These are phyloP conservation scores for Papilio helenus DNA, from an alignment of 1,140 invertebrate genomes.

Conservation along the genomic window DNA sequence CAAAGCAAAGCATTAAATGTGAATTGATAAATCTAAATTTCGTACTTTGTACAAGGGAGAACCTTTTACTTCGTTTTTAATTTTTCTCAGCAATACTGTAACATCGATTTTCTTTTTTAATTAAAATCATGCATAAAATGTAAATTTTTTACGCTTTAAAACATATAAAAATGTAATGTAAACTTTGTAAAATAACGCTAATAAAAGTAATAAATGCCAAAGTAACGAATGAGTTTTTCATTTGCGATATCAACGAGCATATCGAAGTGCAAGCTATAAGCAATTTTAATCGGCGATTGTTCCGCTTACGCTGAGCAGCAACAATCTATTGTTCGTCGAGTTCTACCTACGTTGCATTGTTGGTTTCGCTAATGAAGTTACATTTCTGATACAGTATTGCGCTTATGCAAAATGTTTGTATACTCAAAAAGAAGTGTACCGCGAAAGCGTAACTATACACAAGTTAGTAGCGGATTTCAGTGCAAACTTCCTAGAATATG, in stretches of 20 bases:
- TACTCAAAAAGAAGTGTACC: constrained; percentile 27
- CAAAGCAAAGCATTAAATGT: too few species aligned
- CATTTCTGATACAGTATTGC: constrained; percentile 2
- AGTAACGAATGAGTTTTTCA: constrained; percentile 54
- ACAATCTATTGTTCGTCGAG: constrained; percentile 63
- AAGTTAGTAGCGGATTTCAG: constrained; percentile 45
- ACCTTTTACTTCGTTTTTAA: too few species aligned
- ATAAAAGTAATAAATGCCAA: constrained; percentile 49
- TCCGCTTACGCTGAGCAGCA: constrained; percentile 63
- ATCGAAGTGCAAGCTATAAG: constrained; percentile 71
- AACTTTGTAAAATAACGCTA: constrained; percentile 38
- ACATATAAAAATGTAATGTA: not conserved
- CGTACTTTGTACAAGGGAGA: too few species aligned
- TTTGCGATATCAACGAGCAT: constrained; percentile 56
- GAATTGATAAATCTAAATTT: too few species aligned
- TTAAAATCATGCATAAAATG: not conserved
- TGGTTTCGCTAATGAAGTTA: constrained; percentile 28
- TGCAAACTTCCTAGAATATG: constrained; percentile 63
- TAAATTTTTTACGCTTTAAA: not conserved
- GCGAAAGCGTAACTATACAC: constrained; percentile 23
- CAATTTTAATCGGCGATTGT: constrained; percentile 75
- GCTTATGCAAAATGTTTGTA: constrained; percentile 17
- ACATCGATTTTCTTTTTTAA: not conserved
- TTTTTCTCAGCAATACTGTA: too few species aligned
- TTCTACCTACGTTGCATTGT: constrained; percentile 40